These are phyloP conservation scores for Drosophila seclusa DNA, from an alignment of 2,888 invertebrate species.

Conservation along the genomic window DNA sequence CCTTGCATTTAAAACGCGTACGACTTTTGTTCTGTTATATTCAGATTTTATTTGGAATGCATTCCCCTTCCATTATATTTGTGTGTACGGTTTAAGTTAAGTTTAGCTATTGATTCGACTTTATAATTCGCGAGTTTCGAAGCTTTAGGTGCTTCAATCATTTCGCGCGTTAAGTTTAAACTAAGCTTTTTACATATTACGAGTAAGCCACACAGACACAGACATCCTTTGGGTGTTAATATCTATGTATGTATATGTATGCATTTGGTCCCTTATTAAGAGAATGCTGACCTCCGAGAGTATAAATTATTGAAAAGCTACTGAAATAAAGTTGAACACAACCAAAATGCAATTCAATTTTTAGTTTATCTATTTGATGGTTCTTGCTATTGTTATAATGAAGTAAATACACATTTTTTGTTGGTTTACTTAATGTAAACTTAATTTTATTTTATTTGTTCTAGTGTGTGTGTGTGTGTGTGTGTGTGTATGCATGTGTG, in stretches of 20 bases:
- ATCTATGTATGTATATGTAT: conserved; percentile 27
- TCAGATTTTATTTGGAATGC: conserved; percentile 44
- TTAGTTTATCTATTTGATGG: neutral
- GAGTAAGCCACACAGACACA: conserved; percentile 30
- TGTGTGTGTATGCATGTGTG: neutral
- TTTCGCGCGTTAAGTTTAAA: conserved; percentile 65
- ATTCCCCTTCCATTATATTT: conserved; percentile 44
- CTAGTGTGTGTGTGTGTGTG: conserved; percentile 8
- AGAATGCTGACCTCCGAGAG: conserved; percentile 19
- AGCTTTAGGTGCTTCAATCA: conserved; percentile 18
- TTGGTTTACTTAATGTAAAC: conserved; percentile 40
- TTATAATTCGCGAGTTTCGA: conserved; percentile 42
- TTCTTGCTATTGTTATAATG: neutral
- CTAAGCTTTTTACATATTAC: conserved; percentile 64
- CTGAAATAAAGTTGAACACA: conserved; percentile 41
- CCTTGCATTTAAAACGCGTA: conserved; percentile 43
- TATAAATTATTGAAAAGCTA: conserved; percentile 38
- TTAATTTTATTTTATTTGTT: conserved; percentile 43
- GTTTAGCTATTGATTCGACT: conserved; percentile 34
- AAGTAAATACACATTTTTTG: conserved; percentile 11
- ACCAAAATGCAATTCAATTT: conserved; percentile 6
- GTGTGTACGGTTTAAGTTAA: conserved; percentile 33
- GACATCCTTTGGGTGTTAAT: conserved; percentile 32
- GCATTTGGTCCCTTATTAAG: conserved; percentile 23
- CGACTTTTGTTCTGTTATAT: conserved; percentile 14